Evolutionary conservation across 2,888 invertebrate species (phyloP).

Genomic region (Brenthis ino): DNA sequence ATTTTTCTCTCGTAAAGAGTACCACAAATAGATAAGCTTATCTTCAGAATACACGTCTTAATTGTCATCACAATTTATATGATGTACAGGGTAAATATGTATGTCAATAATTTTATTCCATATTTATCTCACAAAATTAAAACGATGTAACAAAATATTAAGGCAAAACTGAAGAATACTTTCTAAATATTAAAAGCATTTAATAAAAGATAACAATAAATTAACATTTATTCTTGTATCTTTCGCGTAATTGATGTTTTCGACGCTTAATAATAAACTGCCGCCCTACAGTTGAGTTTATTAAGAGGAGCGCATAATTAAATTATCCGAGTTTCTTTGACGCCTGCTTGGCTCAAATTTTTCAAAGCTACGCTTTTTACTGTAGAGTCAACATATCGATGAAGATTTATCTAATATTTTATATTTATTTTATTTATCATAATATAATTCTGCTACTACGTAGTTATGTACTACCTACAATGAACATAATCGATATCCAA

Average conservation of each 20-base stretch:
- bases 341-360: constrained; percentile 72
- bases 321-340: constrained; percentile 78
- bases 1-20: too few relatives aligned
- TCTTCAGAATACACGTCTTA: too few relatives aligned
- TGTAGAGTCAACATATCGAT: constrained; percentile 10
- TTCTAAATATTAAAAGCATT: constrained; percentile 36
- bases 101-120: too few relatives aligned
- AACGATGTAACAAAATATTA: neutral
- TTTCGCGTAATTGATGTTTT: constrained; percentile 44
- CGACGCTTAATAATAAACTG: constrained; percentile 36
- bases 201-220: constrained; percentile 47
- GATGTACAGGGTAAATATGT: too few relatives aligned
- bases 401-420: neutral
- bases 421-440: neutral
- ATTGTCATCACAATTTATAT: too few relatives aligned
- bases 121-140: neutral
- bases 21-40: too few relatives aligned
- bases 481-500: too few relatives aligned
- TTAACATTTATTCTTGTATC: constrained; percentile 47
- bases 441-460: too few relatives aligned
- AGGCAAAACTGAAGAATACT: neutral
- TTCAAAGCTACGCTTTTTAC: constrained; percentile 55
- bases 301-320: constrained; percentile 76
- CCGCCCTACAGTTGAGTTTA: constrained; percentile 52
- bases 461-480: too few relatives aligned